phyloP scores from a whole-genome alignment of 2,888 invertebrate species.

The Brachyptera putata region DNA sequence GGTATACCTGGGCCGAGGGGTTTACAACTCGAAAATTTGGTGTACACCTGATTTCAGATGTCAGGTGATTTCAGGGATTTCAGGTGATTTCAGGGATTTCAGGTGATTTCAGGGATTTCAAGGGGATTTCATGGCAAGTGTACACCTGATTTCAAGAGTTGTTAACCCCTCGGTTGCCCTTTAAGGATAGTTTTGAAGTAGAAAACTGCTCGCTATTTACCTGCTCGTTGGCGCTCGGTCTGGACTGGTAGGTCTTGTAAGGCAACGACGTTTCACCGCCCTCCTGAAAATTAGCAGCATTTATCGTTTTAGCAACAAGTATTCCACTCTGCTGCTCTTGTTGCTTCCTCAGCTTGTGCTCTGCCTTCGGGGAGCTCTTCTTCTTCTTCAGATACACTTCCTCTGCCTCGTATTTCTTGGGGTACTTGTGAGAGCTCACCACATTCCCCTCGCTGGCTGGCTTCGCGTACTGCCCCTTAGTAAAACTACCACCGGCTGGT shows the following conservation, averaged over 20 bases:
- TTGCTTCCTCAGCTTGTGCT: constrained; percentile 11
- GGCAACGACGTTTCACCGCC: neutral
- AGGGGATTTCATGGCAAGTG: too few relatives aligned
- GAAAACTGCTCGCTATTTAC: neutral
- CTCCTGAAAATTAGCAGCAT: constrained; percentile 23
- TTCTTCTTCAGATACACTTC: neutral
- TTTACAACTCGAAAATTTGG: too few relatives aligned
- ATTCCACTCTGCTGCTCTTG: neutral
- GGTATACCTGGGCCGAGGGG: too few relatives aligned
- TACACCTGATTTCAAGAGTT: too few relatives aligned
- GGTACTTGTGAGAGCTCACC: constrained; percentile 50
- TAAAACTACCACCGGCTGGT: neutral
- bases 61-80: too few relatives aligned
- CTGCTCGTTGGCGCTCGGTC: neutral
- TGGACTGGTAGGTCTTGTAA: neutral
- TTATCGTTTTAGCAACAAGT: constrained; percentile 18
- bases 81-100: too few relatives aligned
- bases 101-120: too few relatives aligned
- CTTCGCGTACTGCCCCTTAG: neutral
- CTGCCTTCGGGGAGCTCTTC: neutral
- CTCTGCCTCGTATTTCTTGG: constrained; percentile 53
- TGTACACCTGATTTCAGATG: too few relatives aligned
- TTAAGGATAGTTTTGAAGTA: too few relatives aligned
- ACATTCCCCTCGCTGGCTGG: neutral
- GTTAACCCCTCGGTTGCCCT: too few relatives aligned